These are phyloP conservation scores for Harmothoe impar DNA, from an alignment of 2,888 invertebrate species.

Conservation along the genomic window DNA sequence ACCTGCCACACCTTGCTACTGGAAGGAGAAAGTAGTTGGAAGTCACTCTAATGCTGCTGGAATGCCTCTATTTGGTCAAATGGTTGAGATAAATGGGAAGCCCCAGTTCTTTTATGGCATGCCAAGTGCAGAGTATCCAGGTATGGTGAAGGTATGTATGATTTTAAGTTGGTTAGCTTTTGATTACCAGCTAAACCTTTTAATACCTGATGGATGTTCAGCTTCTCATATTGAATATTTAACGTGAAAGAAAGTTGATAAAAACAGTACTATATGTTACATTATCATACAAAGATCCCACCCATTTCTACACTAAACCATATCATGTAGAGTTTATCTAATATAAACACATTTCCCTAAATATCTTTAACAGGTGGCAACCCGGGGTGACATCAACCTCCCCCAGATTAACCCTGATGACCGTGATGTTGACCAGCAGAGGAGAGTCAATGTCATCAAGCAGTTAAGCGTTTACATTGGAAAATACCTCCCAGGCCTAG, in stretches of 20 bases:
- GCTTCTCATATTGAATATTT: too few relatives aligned
- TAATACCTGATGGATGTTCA: too few relatives aligned
- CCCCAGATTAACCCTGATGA: constrained; percentile 67
- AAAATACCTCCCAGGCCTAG: constrained; percentile 75
- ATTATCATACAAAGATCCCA: too few relatives aligned
- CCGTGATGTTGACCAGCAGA: constrained; percentile 71
- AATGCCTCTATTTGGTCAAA: constrained; percentile 27
- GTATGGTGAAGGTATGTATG: constrained; percentile 78
- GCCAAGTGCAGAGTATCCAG: constrained; percentile 80
- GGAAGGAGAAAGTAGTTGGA: constrained; percentile 73
- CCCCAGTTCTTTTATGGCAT: constrained; percentile 72
- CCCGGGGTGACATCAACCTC: constrained; percentile 18
- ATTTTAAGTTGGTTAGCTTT: too few relatives aligned
- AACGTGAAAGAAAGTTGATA: too few relatives aligned
- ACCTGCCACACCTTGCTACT: constrained; percentile 76
- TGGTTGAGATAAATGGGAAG: not conserved
- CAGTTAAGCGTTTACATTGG: constrained; percentile 72
- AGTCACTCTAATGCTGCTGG: not conserved
- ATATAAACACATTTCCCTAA: too few relatives aligned
- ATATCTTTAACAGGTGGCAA: not conserved
- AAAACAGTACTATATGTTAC: too few relatives aligned
- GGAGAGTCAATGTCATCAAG: constrained; percentile 71
- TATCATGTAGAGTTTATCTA: too few relatives aligned
- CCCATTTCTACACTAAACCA: too few relatives aligned
- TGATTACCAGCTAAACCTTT: too few relatives aligned